Percentiles rank a stretch among this genome's conserved stretches.
These are phyloP conservation scores for Drosophila cardini DNA, from an alignment of 1,140 invertebrate species.

Conservation along the genomic window DNA sequence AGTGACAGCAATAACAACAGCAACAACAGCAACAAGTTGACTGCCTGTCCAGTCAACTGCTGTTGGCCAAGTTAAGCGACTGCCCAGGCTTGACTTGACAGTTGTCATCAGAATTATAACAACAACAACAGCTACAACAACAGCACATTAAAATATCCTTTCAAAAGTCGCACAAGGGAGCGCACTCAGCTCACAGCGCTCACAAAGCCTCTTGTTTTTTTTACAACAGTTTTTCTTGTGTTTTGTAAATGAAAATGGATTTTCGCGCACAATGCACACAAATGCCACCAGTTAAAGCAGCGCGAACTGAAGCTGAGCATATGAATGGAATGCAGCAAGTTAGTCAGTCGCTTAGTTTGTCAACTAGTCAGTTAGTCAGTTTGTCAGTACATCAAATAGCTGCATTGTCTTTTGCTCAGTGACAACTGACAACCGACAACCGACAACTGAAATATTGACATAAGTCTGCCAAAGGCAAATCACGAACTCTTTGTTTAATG, in stretches of 20 bases:
- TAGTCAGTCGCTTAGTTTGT: slow-evolving; percentile 14
- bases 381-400: slow-evolving; percentile 4
- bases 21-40: slow-evolving; percentile 3
- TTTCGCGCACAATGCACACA: slow-evolving; percentile 67
- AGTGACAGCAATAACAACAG: slow-evolving; percentile 58
- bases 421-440: no score
- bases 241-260: slow-evolving; percentile 73
- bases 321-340: not conserved
- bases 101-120: slow-evolving; percentile 25
- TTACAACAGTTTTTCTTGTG: slow-evolving; percentile 6
- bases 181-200: slow-evolving; percentile 2
- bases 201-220: slow-evolving; percentile 66
- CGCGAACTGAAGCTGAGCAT: not conserved
- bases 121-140: slow-evolving; percentile 24
- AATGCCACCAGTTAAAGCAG: slow-evolving; percentile 18
- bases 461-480: slow-evolving; percentile 21
- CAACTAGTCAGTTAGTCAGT: not conserved
- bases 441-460: slow-evolving; percentile 19
- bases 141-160: slow-evolving; percentile 48
- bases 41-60: slow-evolving; percentile 1
- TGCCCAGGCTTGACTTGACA: slow-evolving; percentile 14
- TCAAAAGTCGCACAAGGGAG: slow-evolving; percentile 9
- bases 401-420: slow-evolving; percentile 7
- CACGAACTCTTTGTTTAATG: slow-evolving; percentile 11
- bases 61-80: slow-evolving; percentile 31